Evolutionary conservation across 2,888 invertebrate genomes (phyloP).

Genomic region (Coelinius sp.): DNA sequence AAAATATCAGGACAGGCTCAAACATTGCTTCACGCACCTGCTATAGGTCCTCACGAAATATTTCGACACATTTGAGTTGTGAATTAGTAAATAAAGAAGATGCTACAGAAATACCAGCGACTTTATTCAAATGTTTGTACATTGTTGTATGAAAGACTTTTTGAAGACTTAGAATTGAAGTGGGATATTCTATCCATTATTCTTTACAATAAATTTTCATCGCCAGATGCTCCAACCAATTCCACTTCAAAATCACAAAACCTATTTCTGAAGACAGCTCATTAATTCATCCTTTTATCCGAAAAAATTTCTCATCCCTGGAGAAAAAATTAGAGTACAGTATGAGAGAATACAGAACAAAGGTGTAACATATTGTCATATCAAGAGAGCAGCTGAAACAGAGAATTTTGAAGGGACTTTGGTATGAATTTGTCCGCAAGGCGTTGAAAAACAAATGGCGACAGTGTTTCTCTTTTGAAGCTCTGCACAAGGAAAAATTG

Average conservation of each 20-base stretch:
- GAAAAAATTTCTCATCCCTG: neutral
- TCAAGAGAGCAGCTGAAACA: neutral
- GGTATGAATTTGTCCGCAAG: neutral
- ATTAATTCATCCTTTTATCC: neutral
- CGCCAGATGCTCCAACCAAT: neutral
- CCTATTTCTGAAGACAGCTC: slow-evolving; percentile 1
- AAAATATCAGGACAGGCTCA: neutral
- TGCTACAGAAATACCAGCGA: neutral
- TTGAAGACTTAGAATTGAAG: neutral
- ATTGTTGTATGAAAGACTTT: neutral
- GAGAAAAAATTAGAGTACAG: neutral
- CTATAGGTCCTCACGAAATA: slow-evolving; percentile 11
- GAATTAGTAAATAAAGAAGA: neutral
- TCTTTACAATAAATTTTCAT: neutral
- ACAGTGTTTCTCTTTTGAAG: neutral
- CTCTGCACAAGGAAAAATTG: neutral
- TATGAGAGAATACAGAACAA: neutral
- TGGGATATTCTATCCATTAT: neutral
- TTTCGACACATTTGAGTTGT: neutral
- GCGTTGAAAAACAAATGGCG: neutral
- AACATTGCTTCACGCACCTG: slow-evolving; percentile 37
- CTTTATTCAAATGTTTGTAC: neutral
- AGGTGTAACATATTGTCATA: neutral
- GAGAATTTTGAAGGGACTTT: neutral
- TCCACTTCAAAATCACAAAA: neutral